A percentile compares a stretch with the other conserved stretches of the same genome.
Evolutionary conservation across 1,140 invertebrate species (phyloP).

Genomic region (Oryctes rhinoceros): DNA sequence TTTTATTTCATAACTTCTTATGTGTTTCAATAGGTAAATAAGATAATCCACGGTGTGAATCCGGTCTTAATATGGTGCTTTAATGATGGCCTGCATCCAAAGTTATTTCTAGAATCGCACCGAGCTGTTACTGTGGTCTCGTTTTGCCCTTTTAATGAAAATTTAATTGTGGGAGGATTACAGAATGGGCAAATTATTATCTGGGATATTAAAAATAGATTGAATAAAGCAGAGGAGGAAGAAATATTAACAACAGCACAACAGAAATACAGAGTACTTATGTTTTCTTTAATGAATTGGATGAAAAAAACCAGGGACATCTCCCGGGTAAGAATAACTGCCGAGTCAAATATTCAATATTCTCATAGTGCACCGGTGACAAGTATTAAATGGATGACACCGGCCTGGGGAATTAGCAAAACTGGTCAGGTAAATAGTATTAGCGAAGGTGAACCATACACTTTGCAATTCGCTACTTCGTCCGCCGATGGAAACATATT

Average conservation of each 20-base stretch:
- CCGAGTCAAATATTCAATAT: constrained; percentile 67
- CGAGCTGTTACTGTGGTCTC: constrained; percentile 70
- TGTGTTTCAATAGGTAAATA: constrained; percentile 48
- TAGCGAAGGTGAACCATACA: constrained; percentile 61
- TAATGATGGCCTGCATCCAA: constrained; percentile 72
- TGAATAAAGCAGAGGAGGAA: constrained; percentile 70
- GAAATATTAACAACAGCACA: constrained; percentile 70
- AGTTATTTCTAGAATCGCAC: constrained; percentile 73
- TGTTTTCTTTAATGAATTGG: constrained; percentile 73
- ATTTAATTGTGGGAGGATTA: constrained; percentile 75
- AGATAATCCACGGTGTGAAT: constrained; percentile 65
- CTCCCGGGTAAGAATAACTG: constrained; percentile 67
- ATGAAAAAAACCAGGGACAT: constrained; percentile 69
- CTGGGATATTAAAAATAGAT: constrained; percentile 76
- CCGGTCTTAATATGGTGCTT: constrained; percentile 78
- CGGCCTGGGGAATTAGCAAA: constrained; percentile 66
- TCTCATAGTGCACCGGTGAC: constrained; percentile 72
- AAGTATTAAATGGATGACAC: constrained; percentile 71
- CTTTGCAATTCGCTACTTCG: constrained; percentile 70
- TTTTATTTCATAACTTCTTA: neutral
- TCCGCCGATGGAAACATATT: constrained; percentile 73
- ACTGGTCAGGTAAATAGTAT: constrained; percentile 66
- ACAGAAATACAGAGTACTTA: constrained; percentile 68
- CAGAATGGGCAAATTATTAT: constrained; percentile 75
- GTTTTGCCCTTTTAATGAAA: constrained; percentile 74